Evolutionary conservation across 2,888 invertebrate genomes (phyloP).

Genomic region (Drosophila nr. perissopoda): DNA sequence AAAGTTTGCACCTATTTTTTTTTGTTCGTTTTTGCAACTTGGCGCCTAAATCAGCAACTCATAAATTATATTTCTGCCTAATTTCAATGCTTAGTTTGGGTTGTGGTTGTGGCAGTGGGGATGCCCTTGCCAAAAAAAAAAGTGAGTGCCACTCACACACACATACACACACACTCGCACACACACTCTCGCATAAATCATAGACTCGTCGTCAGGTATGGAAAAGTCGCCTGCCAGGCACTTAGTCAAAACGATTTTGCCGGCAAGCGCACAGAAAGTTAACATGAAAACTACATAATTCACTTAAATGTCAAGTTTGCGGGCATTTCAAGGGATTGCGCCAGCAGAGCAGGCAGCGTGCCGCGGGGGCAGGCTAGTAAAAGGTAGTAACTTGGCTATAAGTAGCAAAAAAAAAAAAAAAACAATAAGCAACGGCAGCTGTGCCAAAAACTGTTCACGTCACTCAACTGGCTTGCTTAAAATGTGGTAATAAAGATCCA

Average conservation of each 20-base stretch:
- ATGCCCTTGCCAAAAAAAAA: conserved; percentile 52
- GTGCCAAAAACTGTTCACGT: conserved; percentile 64
- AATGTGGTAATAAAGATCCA: conserved; percentile 63
- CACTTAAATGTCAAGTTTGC: conserved; percentile 74
- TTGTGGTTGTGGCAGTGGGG: neutral
- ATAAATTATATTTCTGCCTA: conserved; percentile 73
- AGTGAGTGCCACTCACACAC: conserved; percentile 24
- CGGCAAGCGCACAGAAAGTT: conserved; percentile 49
- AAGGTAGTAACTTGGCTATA: conserved; percentile 55
- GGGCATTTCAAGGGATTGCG: conserved; percentile 1
- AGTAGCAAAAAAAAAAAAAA: conserved; percentile 34
- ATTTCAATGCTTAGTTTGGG: conserved; percentile 50
- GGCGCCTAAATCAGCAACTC: conserved; percentile 52
- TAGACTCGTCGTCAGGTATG: conserved; percentile 47
- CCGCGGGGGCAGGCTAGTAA: conserved; percentile 18
- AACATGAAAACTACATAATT: conserved; percentile 77
- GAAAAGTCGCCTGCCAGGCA: conserved; percentile 56
- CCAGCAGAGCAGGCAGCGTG: conserved; percentile 1
- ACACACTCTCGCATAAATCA: conserved; percentile 57
- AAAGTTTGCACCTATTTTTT: conserved; percentile 28
- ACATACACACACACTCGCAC: conserved; percentile 3
- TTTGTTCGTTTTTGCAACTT: conserved; percentile 14
- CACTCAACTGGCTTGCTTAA: conserved; percentile 54
- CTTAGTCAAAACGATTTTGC: conserved; percentile 61
- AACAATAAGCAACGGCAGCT: conserved; percentile 36